A percentile compares a stretch with the other conserved stretches of the same genome.
These are phyloP conservation scores for Halcyon smyrnensis DNA, from an alignment of 2,797 vertebrate species.

Conservation along the genomic window DNA sequence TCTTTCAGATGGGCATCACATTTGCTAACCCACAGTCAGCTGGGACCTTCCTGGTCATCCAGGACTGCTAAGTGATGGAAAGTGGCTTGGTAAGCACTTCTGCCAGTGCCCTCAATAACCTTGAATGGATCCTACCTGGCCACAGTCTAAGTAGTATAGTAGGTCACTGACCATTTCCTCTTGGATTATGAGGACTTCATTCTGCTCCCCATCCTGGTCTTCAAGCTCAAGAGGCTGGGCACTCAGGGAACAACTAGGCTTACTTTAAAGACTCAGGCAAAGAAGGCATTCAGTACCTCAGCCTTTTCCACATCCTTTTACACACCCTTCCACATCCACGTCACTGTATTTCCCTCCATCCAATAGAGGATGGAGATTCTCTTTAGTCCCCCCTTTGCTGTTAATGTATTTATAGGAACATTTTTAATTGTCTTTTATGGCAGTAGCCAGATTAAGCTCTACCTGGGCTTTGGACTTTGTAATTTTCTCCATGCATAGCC, in stretches of 20 bases:
- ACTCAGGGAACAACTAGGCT: not conserved
- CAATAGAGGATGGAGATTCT: not conserved
- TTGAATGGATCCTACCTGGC: not conserved
- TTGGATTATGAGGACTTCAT: not conserved
- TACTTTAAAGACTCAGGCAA: not conserved
- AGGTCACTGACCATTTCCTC: not conserved
- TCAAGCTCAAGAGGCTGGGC: not conserved
- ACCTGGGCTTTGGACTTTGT: not conserved
- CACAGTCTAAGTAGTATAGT: not conserved
- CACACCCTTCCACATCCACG: too few relatives aligned
- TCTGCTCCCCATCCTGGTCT: not conserved
- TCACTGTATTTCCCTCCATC: not conserved
- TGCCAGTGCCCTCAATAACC: not conserved
- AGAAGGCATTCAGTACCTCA: not conserved
- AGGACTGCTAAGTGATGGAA: not conserved
- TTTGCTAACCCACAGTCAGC: not conserved
- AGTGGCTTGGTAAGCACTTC: not conserved
- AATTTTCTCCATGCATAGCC: not conserved
- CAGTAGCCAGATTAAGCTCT: not conserved
- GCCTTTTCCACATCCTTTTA: not conserved
- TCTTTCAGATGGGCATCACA: not conserved
- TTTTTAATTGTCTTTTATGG: not conserved
- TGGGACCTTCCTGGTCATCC: not conserved
- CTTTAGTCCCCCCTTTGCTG: not conserved
- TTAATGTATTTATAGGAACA: not conserved